A percentile compares a stretch with the other conserved stretches of the same genome.
Conservation (phyloP, 2,113 vertebrate species). For the Macquaria australasica region DNA sequence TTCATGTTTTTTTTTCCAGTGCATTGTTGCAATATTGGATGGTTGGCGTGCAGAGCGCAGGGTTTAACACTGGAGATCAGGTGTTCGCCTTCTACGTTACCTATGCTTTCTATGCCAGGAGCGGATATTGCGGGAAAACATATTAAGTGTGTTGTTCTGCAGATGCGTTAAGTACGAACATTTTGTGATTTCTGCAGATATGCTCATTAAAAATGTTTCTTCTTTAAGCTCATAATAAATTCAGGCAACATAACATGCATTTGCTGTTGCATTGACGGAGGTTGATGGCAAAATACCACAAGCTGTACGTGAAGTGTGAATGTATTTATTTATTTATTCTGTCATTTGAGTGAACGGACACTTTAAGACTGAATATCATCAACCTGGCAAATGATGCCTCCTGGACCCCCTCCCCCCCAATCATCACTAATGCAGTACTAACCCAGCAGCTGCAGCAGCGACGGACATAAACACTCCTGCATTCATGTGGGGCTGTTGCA, state of each 20-base stretch:
- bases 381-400: conserved; percentile 8
- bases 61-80: neutral
- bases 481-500: conserved; percentile 4
- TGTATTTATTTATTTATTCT: neutral
- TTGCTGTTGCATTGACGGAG: neutral
- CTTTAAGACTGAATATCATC: conserved; percentile 6
- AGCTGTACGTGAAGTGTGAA: neutral
- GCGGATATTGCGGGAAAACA: neutral
- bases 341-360: conserved; percentile 3
- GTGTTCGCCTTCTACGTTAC: neutral
- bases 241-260: neutral
- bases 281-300: neutral
- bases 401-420: neutral
- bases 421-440: conserved; percentile 29
- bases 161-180: neutral
- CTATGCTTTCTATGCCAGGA: neutral
- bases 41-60: too few relatives aligned
- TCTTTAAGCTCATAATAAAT: neutral
- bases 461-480: conserved; percentile 22
- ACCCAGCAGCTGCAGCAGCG: conserved; percentile 20
- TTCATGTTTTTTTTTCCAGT: neutral
- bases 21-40: too few relatives aligned
- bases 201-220: neutral
- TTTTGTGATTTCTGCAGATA: neutral
- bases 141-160: neutral